Evolutionary conservation across 2,797 vertebrate species (phyloP).

Genomic region (Gymnocypris eckloni): DNA sequence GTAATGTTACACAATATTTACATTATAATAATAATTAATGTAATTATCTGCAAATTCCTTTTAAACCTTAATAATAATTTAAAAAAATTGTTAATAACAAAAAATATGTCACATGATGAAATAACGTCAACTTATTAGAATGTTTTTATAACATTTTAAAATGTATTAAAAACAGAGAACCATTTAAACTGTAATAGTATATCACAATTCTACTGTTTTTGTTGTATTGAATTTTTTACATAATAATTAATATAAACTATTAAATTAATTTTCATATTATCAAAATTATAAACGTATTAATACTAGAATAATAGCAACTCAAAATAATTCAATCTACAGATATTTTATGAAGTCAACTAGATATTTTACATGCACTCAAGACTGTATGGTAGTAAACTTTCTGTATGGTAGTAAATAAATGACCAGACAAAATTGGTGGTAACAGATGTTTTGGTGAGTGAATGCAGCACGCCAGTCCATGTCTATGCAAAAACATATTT

Average conservation of each 20-base stretch:
- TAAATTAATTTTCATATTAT: background rate
- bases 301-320: background rate
- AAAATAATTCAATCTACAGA: background rate
- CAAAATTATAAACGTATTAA: background rate
- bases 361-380: background rate
- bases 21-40: too few species aligned
- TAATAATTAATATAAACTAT: background rate
- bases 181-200: background rate
- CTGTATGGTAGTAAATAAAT: constrained; percentile 82
- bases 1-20: background rate
- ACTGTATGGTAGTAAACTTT: too few species aligned
- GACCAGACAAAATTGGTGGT: constrained; percentile 77
- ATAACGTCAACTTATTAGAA: background rate
- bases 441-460: constrained; percentile 72
- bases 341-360: background rate
- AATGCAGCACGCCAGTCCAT: constrained; percentile 48
- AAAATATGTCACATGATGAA: too few species aligned
- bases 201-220: background rate
- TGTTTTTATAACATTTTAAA: too few species aligned
- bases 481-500: constrained; percentile 72
- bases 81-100: too few species aligned
- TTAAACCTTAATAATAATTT: background rate
- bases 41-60: background rate
- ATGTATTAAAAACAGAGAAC: background rate
- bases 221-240: background rate